Evolutionary conservation across 2,113 vertebrate species (phyloP), one percentile per base, ranked within the genome.

Genomic region (Zingel zingel): DNA sequence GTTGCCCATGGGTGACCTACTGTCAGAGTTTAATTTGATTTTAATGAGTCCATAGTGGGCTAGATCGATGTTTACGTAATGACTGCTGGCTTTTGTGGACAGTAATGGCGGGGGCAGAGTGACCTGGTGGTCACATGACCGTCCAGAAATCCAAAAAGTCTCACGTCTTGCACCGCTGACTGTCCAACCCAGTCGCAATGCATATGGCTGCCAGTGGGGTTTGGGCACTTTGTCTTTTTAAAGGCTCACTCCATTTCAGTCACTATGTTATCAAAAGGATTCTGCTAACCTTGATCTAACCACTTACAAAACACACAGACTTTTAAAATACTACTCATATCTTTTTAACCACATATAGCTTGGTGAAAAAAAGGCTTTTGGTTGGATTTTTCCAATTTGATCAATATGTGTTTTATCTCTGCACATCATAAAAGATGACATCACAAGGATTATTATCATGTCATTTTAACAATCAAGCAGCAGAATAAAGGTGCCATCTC

Each of bases 11-110:
- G 89, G 75, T 78, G 82, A 84, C 79, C 86, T 86, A 74, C 83
- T 85, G 79, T 78, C 71, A 75, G 30, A 43, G 54, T 88, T 87
- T 87, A 89, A 93, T 93, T 88, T 74, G 66, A 82, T 90, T 92
- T 78, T 89, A 91, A 91, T 88, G 86, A 92, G 85, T 74, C 87
- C 64, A 74, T 39, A 73, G 79, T 79, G 56, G 30, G 61, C 48
- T 33, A 36, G 72, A 77, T 81, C 69, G 56, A 78, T 64, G 78
- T 58, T 86, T 82, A 65, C 39, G 21, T 47, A 79, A 56, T 2
- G 30, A 54, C 83, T 61, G 70, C 67, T 66, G 61, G 39, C 74
- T 63, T 53, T n/a, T 77, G 74, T 85, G 53, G 68, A 65, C 36
- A 33, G 30, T 54, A 39, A 70, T 45, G 70, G 61, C 61, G 1